Percentiles rank a stretch among this genome's conserved stretches.
Conservation (phyloP, 2,797 vertebrate species). For the Falco berigora region DNA sequence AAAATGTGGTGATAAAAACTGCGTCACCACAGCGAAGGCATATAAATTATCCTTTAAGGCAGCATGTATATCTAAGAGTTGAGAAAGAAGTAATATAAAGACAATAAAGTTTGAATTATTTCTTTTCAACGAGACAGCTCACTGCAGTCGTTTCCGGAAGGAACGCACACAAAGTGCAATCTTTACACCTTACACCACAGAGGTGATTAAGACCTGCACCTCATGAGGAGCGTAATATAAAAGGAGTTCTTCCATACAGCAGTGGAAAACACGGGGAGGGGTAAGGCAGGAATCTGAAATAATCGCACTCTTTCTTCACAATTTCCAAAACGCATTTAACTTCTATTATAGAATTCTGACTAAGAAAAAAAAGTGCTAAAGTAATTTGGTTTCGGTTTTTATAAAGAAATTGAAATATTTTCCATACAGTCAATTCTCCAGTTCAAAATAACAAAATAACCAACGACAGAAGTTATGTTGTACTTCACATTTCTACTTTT, state of each 20-base stretch:
- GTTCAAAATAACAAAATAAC: background rate
- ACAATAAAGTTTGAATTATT: background rate
- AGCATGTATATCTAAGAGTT: background rate
- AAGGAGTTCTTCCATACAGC: background rate
- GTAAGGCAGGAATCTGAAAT: background rate
- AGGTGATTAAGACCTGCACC: background rate
- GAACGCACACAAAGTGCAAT: background rate
- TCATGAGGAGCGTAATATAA: background rate
- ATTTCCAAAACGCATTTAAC: background rate
- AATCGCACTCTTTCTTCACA: background rate
- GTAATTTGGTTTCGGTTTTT: background rate
- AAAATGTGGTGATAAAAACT: background rate
- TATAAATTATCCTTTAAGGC: background rate
- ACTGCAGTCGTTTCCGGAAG: background rate
- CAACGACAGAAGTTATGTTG: background rate
- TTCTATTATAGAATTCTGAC: background rate
- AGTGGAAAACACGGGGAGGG: background rate
- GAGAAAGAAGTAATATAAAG: background rate
- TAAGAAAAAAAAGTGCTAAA: background rate
- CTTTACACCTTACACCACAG: background rate
- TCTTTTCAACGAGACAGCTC: background rate
- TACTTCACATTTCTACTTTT: background rate
- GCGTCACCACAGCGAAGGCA: background rate
- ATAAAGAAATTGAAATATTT: background rate
- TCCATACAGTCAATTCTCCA: background rate